Percentiles rank a stretch among this genome's conserved stretches.
These are phyloP conservation scores for Mugil cephalus DNA, from an alignment of 2,113 vertebrate genomes.

Conservation along the genomic window DNA sequence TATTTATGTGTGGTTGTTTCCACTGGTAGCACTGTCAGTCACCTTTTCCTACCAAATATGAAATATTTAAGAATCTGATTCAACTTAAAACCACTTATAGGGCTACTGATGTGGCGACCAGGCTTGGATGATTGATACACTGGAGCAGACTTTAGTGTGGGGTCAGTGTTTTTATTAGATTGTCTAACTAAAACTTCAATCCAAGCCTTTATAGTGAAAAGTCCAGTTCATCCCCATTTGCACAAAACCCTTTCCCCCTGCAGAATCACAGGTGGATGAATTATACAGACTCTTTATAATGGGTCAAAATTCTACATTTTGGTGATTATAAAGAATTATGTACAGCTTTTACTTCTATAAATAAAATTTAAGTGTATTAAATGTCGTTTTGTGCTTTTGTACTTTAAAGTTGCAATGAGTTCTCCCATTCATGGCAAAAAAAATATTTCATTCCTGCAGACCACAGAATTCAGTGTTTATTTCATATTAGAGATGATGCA, in stretches of 20 bases:
- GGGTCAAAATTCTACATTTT: slow-evolving; percentile 50
- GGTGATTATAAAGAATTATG: slow-evolving; percentile 68
- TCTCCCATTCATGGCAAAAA: neutral
- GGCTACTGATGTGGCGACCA: slow-evolving; percentile 3
- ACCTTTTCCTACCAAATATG: slow-evolving; percentile 58
- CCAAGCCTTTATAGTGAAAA: slow-evolving; percentile 22
- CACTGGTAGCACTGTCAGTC: slow-evolving; percentile 51
- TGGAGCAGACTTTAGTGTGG: slow-evolving; percentile 58
- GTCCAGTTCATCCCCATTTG: slow-evolving; percentile 54
- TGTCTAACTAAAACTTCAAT: slow-evolving; percentile 31
- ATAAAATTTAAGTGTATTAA: slow-evolving; percentile 70
- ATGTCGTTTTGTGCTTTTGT: slow-evolving; percentile 4
- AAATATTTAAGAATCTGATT: slow-evolving; percentile 52
- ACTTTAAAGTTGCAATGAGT: neutral
- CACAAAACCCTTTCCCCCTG: slow-evolving; percentile 63
- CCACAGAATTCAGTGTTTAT: slow-evolving; percentile 50
- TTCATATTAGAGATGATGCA: slow-evolving; percentile 43
- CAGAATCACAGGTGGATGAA: slow-evolving; percentile 52
- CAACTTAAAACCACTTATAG: slow-evolving; percentile 41
- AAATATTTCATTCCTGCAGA: neutral
- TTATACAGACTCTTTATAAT: slow-evolving; percentile 12
- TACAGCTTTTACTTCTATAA: slow-evolving; percentile 76
- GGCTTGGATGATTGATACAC: slow-evolving; percentile 60
- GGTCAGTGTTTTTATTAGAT: slow-evolving; percentile 36
- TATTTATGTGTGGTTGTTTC: slow-evolving; percentile 62